A percentile compares a stretch with the other conserved stretches of the same genome.
These are phyloP conservation scores for Girardinus metallicus DNA, from an alignment of 2,797 vertebrate species.

Conservation along the genomic window DNA sequence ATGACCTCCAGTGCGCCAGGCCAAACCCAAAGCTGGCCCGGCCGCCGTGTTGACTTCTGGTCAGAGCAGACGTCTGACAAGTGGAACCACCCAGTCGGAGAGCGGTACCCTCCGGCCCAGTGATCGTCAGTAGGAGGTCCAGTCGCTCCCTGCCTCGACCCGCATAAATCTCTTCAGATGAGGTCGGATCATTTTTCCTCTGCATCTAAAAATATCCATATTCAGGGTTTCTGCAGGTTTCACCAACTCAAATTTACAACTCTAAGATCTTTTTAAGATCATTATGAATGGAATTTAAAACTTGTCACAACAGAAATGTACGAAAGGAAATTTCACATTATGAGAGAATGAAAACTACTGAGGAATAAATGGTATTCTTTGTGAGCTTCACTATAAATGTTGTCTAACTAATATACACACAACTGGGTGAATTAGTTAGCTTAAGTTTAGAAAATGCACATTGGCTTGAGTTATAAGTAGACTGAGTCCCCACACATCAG, in stretches of 20 bases:
- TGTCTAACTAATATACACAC: background rate
- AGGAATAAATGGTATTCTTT: background rate
- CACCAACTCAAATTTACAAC: background rate
- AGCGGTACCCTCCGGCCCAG: constrained; percentile 56
- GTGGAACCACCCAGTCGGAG: constrained; percentile 69
- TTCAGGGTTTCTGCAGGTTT: background rate
- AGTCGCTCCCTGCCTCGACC: constrained; percentile 8
- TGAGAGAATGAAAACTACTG: background rate
- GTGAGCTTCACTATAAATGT: too few relatives aligned
- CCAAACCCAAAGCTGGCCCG: constrained; percentile 56
- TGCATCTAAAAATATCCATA: constrained; percentile 4
- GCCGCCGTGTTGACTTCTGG: constrained; percentile 62
- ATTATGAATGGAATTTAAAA: background rate
- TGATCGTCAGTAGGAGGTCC: constrained; percentile 66
- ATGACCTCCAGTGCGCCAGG: constrained; percentile 52
- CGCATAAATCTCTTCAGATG: constrained; percentile 24
- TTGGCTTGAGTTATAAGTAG: background rate
- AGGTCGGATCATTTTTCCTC: constrained; percentile 10
- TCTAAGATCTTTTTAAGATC: background rate
- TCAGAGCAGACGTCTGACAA: constrained; percentile 59
- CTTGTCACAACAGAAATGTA: background rate
- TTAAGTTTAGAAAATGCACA: background rate
- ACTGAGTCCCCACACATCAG: background rate
- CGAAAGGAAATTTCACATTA: background rate
- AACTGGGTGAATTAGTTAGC: background rate